Evolutionary conservation across 1,140 invertebrate species (phyloP).

Genomic region (Piezodorus guildinii): DNA sequence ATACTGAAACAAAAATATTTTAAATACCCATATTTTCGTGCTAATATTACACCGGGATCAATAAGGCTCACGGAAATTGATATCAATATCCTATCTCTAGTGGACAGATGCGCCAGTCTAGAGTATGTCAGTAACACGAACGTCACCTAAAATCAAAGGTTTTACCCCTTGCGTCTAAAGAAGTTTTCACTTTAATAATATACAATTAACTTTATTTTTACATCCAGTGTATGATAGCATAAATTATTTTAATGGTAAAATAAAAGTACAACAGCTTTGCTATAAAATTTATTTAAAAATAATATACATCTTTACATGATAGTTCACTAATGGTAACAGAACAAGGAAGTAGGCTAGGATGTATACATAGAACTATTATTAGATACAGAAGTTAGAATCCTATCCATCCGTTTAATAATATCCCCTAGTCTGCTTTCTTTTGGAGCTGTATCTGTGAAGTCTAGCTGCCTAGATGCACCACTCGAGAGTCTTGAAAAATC

Average conservation of each 20-base stretch:
- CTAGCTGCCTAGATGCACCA: not conserved
- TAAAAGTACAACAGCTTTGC: not conserved
- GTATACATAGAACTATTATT: not conserved
- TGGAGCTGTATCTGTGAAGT: not conserved
- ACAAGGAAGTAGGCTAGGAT: not conserved
- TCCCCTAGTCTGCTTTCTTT: slow-evolving; percentile 10
- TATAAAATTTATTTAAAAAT: not conserved
- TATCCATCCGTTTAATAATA: slow-evolving; percentile 19
- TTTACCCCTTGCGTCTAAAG: too few species aligned
- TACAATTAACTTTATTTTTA: too few species aligned
- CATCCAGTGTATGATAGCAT: too few species aligned
- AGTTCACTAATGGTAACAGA: not conserved
- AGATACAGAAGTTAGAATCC: not conserved
- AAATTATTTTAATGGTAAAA: not conserved
- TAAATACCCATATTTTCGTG: too few species aligned
- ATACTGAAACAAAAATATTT: too few species aligned
- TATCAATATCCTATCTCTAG: too few species aligned
- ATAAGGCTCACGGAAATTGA: too few species aligned
- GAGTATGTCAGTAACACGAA: too few species aligned
- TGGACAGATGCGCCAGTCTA: too few species aligned
- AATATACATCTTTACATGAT: not conserved
- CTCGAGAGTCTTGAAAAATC: not conserved
- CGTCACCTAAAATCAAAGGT: too few species aligned
- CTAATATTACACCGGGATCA: too few species aligned
- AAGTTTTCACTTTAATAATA: too few species aligned